Evolutionary conservation across 1,140 invertebrate species (phyloP).

Genomic region (Caenorhabditis brenneri): DNA sequence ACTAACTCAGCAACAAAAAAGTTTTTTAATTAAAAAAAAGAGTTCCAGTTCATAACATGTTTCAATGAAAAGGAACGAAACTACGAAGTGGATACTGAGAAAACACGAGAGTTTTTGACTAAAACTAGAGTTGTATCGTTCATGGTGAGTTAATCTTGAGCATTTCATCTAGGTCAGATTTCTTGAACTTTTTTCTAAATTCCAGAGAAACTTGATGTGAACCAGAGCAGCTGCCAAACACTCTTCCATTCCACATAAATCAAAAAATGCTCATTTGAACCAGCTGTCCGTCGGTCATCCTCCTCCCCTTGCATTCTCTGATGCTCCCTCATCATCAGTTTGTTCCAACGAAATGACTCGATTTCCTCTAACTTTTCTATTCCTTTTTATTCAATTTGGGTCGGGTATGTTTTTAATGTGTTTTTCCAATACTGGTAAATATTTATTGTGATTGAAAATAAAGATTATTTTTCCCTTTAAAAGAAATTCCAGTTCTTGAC

Average conservation of each 20-base stretch:
- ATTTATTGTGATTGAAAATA: neutral
- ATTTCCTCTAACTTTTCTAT: neutral
- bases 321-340: neutral
- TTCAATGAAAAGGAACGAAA: neutral
- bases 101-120: neutral
- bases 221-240: neutral
- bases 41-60: neutral
- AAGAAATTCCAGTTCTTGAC: neutral
- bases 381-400: neutral
- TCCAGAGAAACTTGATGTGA: neutral
- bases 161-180: too few relatives aligned
- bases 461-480: neutral
- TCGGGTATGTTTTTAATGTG: neutral
- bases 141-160: too few relatives aligned
- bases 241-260: neutral
- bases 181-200: too few relatives aligned
- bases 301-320: neutral
- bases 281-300: neutral
- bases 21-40: neutral
- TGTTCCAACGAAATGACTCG: conserved; percentile 8
- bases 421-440: neutral
- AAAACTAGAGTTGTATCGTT: neutral
- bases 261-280: neutral
- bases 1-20: neutral
- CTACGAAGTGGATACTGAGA: neutral